phyloP scores from a whole-genome alignment of 2,888 invertebrate genomes.

The Diarsia rubi region DNA sequence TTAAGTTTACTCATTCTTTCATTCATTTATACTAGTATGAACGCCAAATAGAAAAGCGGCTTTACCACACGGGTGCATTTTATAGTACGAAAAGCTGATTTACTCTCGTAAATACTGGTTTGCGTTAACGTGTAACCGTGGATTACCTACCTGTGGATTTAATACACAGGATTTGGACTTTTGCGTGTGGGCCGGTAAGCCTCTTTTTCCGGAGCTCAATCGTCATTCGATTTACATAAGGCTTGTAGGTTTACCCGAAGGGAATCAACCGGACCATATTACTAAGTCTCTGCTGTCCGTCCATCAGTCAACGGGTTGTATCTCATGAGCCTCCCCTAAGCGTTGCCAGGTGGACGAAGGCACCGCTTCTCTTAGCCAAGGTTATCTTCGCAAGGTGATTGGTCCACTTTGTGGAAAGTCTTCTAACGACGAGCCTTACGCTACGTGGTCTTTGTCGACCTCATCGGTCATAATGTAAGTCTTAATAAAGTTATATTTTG shows the following conservation, averaged over 20 bases:
- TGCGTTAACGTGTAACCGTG: neutral
- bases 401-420: too few species aligned
- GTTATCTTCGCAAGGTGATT: too few species aligned
- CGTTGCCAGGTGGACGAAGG: too few species aligned
- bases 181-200: neutral
- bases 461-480: neutral
- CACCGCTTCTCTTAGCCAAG: too few species aligned
- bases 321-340: too few species aligned
- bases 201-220: neutral
- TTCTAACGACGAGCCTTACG: neutral
- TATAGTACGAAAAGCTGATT: neutral
- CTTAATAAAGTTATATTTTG: neutral
- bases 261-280: too few species aligned
- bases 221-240: neutral
- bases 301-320: too few species aligned
- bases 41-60: conserved; percentile 25
- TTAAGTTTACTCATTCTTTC: conserved; percentile 28
- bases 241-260: neutral
- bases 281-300: too few species aligned
- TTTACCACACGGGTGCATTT: neutral
- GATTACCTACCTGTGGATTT: neutral
- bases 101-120: neutral
- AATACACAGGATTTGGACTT: neutral
- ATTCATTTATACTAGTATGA: conserved; percentile 9
- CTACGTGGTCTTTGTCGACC: neutral